These are phyloP conservation scores for Aphrocallistes beatrix DNA, from an alignment of 37 sponge, comb jelly and placozoan genomes.

Conservation along the genomic window DNA sequence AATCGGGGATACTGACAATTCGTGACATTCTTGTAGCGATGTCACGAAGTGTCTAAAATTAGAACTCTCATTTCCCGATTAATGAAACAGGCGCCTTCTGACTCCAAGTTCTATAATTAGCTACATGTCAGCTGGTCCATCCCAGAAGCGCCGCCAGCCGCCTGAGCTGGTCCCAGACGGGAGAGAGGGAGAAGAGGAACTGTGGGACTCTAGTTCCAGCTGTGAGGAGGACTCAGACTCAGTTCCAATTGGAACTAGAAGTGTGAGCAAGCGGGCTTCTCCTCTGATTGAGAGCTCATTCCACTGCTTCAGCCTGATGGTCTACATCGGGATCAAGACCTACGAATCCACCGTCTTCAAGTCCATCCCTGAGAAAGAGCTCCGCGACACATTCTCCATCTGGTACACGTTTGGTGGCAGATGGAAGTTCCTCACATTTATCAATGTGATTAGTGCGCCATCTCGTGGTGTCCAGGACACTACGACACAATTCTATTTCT, in stretches of 20 bases:
- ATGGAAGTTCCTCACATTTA: constrained; percentile 68
- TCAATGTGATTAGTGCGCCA: constrained; percentile 45
- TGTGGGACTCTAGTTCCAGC: background rate
- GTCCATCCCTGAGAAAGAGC: constrained; percentile 10
- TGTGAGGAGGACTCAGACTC: background rate
- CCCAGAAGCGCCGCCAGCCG: background rate
- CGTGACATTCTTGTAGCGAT: too few species aligned
- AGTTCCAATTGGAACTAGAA: background rate
- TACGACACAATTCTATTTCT: too few species aligned
- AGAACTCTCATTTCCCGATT: too few species aligned
- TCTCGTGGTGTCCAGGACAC: background rate
- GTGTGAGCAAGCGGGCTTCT: background rate
- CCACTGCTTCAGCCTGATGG: constrained; percentile 25
- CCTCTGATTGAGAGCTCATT: background rate
- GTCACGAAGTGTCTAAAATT: too few species aligned
- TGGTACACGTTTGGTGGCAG: constrained; percentile 34
- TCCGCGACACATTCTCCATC: constrained; percentile 21
- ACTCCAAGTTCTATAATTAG: background rate
- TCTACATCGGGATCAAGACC: constrained; percentile 46
- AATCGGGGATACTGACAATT: too few species aligned
- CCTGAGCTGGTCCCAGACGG: background rate
- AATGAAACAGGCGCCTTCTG: background rate
- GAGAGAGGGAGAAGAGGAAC: background rate
- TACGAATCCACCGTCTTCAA: constrained; percentile 48
- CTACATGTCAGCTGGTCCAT: background rate